These are phyloP conservation scores for Mus musculus DNA, from an alignment of 2,113 vertebrate species.

Conservation along the genomic window DNA sequence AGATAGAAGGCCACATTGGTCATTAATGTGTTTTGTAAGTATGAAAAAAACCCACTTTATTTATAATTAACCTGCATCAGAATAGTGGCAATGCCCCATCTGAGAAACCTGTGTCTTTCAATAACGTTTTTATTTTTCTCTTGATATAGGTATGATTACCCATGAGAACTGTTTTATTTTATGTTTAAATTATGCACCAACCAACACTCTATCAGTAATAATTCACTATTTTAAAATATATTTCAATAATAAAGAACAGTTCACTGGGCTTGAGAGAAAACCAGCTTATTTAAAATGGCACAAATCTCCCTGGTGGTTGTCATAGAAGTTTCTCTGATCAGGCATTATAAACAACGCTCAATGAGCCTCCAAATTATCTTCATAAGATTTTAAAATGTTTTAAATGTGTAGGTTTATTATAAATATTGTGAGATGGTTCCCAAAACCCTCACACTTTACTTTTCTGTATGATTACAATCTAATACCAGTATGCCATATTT, in stretches of 20 bases:
- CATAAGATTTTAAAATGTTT: not conserved
- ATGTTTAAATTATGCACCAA: not conserved
- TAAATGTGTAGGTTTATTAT: not conserved
- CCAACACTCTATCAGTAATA: slow-evolving; percentile 1
- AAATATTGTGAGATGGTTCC: not conserved
- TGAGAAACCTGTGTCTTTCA: not conserved
- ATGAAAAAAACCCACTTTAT: not conserved
- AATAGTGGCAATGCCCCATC: not conserved
- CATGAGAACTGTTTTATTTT: slow-evolving; percentile 29
- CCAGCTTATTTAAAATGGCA: slow-evolving; percentile 9
- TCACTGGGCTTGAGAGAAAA: slow-evolving; percentile 41
- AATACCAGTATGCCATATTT: not conserved
- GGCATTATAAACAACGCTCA: not conserved
- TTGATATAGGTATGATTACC: not conserved
- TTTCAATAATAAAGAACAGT: slow-evolving; percentile 7
- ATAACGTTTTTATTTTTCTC: slow-evolving; percentile 7
- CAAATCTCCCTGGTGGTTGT: not conserved
- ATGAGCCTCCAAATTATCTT: slow-evolving; percentile 1
- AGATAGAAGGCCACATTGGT: not conserved
- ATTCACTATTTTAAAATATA: slow-evolving; percentile 49
- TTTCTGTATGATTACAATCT: not conserved
- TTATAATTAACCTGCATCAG: not conserved
- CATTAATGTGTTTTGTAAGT: slow-evolving; percentile 17
- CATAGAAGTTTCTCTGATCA: not conserved
- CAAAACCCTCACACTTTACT: not conserved